These are phyloP conservation scores for Zosterops hypoxanthus DNA, from an alignment of 2,113 vertebrate species.

Conservation along the genomic window DNA sequence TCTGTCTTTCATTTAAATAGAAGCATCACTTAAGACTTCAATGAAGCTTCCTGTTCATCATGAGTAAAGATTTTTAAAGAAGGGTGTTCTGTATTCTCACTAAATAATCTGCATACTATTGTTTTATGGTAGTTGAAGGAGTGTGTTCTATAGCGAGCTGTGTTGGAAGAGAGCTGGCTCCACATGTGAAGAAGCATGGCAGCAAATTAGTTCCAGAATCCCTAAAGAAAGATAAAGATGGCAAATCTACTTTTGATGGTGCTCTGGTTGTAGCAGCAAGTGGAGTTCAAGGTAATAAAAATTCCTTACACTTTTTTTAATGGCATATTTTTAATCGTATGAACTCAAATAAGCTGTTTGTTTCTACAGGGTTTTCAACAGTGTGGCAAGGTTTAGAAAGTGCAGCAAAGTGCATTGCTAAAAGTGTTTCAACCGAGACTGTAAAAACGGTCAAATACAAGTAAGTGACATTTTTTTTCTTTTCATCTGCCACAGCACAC, in stretches of 20 bases:
- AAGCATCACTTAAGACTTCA: background rate
- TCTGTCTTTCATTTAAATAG: background rate
- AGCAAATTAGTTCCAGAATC: slow-evolving; percentile 95
- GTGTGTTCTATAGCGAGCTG: slow-evolving; percentile 87
- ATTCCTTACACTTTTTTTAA: background rate
- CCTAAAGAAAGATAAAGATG: slow-evolving; percentile 92
- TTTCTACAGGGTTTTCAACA: slow-evolving; percentile 88
- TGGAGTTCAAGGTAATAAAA: slow-evolving; percentile 89
- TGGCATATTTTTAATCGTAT: background rate
- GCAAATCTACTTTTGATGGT: slow-evolving; percentile 90
- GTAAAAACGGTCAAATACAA: slow-evolving; percentile 93
- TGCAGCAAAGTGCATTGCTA: slow-evolving; percentile 91
- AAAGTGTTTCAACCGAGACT: slow-evolving; percentile 90
- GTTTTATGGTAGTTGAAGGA: slow-evolving; percentile 85
- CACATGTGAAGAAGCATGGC: slow-evolving; percentile 94
- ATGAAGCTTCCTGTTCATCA: background rate
- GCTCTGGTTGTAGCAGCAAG: slow-evolving; percentile 96
- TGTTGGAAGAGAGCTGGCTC: slow-evolving; percentile 91
- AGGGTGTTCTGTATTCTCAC: background rate
- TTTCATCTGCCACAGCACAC: background rate
- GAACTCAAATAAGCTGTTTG: background rate
- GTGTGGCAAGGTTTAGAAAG: slow-evolving; percentile 95
- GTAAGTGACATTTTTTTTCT: slow-evolving; percentile 76
- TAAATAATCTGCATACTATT: background rate
- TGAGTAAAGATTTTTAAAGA: background rate